These are phyloP conservation scores for Stictonetta naevosa DNA, from an alignment of 2,113 vertebrate genomes.

Conservation along the genomic window DNA sequence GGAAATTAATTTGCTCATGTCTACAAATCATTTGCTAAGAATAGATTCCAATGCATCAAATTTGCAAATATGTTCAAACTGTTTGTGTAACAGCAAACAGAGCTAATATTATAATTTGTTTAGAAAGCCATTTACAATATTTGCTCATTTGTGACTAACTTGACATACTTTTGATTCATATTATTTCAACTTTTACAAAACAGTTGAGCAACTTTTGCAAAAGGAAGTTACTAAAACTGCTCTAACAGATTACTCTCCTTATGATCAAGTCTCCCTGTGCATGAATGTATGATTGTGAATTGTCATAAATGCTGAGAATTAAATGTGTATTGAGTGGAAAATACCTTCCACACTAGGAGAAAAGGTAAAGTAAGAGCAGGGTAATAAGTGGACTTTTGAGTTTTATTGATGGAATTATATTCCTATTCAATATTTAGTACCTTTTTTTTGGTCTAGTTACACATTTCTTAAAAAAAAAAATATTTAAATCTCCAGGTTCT, in stretches of 20 bases:
- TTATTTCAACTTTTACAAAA: conserved; percentile 7
- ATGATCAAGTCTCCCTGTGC: neutral
- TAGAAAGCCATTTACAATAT: conserved; percentile 13
- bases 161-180: neutral
- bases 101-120: conserved; percentile 65
- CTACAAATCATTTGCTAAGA: conserved; percentile 19
- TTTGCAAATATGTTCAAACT: conserved; percentile 57
- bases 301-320: neutral
- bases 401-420: neutral
- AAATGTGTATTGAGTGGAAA: neutral
- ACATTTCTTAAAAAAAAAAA: neutral
- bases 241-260: neutral
- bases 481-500: neutral
- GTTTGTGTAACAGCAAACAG: conserved; percentile 30
- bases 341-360: neutral
- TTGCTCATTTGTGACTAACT: conserved; percentile 56
- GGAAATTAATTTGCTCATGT: conserved; percentile 36
- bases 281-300: neutral
- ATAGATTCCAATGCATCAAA: conserved; percentile 20
- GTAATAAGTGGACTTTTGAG: neutral
- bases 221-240: neutral
- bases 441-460: neutral
- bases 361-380: neutral
- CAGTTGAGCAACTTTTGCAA: neutral
- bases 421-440: neutral